Base-by-base conservation (phyloP, 2,888 invertebrate genomes). In the Drosophila neonasuta region DNA sequence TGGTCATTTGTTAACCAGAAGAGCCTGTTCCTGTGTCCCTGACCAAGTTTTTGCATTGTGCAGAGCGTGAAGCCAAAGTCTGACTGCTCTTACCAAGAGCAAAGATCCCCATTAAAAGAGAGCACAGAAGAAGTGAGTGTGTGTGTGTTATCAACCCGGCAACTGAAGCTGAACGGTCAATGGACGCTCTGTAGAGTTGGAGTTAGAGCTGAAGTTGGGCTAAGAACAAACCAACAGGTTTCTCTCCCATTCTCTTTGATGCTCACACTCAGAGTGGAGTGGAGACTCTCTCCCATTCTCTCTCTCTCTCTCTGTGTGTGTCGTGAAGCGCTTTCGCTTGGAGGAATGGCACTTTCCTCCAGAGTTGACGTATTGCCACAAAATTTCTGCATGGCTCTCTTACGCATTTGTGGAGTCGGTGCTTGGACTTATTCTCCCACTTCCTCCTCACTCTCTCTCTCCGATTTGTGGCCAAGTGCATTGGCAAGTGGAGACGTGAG, bases 151-250 rank as follows among this genome's bases (percentile, higher is more conserved):
- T 69, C 64, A 70, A 68, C 68, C 68, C 80, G 83, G 83, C 86
- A 85, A 80, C 80, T 86, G 83, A 80, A 80, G 83, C 80, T 69
- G 88, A 84, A 87, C 88, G 88, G 88, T 88, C 88, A 88, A 88
- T 86, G 88, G 77, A 88, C 89, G 88, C 73, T 73, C 78, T 80
- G 74, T 74, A 58, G 67, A 74, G 74, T 85, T 68, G 73, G 64
- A 79, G 68, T 54, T 36, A 46, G 34, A 41, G 60, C 42, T 10
- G 24, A 36, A 60, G 51, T 13, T 30, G 50, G 45, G 36, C 36
- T 52, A 6, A 58, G 56, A 60, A 57, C 45, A 45, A 34, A 42
- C 44, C 74, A 78, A 84, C 79, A 72, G 81, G 79, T 81, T 81
- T 79, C 50, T 60, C 34, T 56, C n/a, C 13, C 8, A 2, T 41